A percentile compares a stretch with the other conserved stretches of the same genome.
phyloP scores from a whole-genome alignment of 2,113 vertebrate genomes.

The Oceanodroma tethys region DNA sequence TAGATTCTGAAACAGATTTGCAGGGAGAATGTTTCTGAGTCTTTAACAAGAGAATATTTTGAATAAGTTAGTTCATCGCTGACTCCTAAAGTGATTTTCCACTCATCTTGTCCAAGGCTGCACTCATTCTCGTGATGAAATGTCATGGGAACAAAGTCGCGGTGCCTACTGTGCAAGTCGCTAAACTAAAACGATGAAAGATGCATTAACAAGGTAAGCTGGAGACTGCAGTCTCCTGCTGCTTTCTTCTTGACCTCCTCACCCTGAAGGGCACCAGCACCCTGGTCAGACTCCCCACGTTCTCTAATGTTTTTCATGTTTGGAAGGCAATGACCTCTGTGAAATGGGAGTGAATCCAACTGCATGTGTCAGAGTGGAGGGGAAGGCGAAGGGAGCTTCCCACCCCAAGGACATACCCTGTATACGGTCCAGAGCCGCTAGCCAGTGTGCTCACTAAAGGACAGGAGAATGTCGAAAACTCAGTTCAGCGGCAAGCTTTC shows the following conservation, averaged over 20 bases:
- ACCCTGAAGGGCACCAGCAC: background rate
- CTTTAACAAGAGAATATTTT: background rate
- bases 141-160: background rate
- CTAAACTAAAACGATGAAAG: background rate
- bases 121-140: background rate
- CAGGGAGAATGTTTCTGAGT: background rate
- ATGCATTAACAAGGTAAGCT: background rate
- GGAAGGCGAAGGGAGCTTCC: background rate
- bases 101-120: background rate
- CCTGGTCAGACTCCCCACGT: rapidly evolving
- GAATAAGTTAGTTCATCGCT: background rate
- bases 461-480: rapidly evolving
- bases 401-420: rapidly evolving
- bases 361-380: background rate
- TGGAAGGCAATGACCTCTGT: background rate
- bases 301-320: background rate
- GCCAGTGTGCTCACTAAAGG: background rate
- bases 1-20: background rate
- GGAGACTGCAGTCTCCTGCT: background rate
- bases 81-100: background rate
- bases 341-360: background rate
- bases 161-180: background rate
- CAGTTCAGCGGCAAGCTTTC: background rate
- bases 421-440: background rate
- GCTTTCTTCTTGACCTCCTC: background rate